Base-by-base conservation (phyloP, 2,888 invertebrate species). In the Ellobium chinense region DNA sequence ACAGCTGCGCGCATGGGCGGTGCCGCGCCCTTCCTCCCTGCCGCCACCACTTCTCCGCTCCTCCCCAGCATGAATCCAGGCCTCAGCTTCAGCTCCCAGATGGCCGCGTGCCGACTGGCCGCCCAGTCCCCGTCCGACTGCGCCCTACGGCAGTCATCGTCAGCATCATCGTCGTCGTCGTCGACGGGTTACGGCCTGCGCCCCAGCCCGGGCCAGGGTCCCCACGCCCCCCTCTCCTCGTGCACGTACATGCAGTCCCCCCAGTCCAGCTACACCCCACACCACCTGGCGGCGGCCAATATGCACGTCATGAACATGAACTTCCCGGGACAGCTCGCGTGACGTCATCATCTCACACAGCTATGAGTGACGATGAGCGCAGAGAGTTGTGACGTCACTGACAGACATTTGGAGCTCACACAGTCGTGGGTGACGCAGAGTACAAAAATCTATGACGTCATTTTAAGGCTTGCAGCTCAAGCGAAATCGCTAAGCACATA, bases 251-350 rank as follows among this genome's bases (percentile, higher is more conserved):
- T 91, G 90, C 91, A 91, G 85, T 86, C 90, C 14, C 85, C 90
- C 36, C 91, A 91, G 72, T 85, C 87, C n/a, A 60, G 66, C 29
- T 91, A 91, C 85, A 88, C 90, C 88, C 90, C 91, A 82, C 87
- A 90, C 31, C 86, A 90, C 37, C 91, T 91, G 72, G 85, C 87
- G 14, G 91, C 90, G 46, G 87, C 89, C 46, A 89, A 89, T 83
- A 89, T 90, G 84, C 90, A 90, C 82, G 89, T 90, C 87, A 90
- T 91, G 90, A 91, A 91, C 78, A 90, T 91, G 89, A 90, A 90
- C 83, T 91, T 91, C 85, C 82, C 90, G n/a, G 89, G 90, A 24
- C 89, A 89, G 7, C 89, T 91, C 87, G 89, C 87, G 46, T 91
- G 87, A 90, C 80, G 68, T 68, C 65, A 66, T 24, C 1, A n/a